phyloP scores from a whole-genome alignment of 2,797 vertebrate genomes.

The Spondyliosoma cantharus region DNA sequence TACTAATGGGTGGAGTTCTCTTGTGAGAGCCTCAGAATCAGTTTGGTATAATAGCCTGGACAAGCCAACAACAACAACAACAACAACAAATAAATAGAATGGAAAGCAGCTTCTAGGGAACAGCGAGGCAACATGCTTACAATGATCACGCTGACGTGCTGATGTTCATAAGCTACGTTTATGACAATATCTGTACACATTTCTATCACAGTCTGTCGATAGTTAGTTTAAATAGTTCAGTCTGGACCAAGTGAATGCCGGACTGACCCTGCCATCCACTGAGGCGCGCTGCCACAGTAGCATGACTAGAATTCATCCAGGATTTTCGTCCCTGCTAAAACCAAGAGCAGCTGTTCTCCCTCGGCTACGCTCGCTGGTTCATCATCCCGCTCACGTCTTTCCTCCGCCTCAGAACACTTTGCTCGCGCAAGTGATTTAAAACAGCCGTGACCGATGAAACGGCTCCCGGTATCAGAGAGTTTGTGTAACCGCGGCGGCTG shows the following conservation, averaged over 20 bases:
- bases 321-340: background rate
- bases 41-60: too few species aligned
- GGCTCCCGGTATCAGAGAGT: too few species aligned
- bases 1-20: too few species aligned
- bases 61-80: too few species aligned
- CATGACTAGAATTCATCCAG: background rate
- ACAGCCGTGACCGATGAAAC: too few species aligned
- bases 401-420: too few species aligned
- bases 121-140: background rate
- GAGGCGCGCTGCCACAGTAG: background rate
- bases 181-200: background rate
- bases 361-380: background rate
- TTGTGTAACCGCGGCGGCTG: background rate
- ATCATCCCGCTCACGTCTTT: background rate
- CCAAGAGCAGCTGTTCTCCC: slow-evolving; percentile 22
- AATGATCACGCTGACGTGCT: background rate
- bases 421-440: too few species aligned
- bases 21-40: too few species aligned
- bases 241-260: background rate
- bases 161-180: background rate
- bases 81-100: too few species aligned
- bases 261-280: background rate
- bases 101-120: too few species aligned
- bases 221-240: background rate
- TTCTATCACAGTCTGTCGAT: background rate